Conservation (phyloP, 2,888 invertebrate genomes). For the Hirtodrosophila alboralis region DNA sequence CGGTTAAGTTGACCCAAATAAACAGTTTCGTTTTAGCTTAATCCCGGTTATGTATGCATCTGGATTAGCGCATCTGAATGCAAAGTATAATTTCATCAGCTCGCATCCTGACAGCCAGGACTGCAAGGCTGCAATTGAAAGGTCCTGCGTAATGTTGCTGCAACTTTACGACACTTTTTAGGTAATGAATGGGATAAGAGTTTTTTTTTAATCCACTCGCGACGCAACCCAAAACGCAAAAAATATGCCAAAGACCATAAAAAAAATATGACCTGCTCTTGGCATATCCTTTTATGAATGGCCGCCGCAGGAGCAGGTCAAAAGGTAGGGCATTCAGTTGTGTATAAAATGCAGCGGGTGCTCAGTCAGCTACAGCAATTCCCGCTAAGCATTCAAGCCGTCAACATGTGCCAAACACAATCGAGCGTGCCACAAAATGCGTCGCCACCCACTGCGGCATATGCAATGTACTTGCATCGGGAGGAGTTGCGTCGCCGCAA, state of each 20-base stretch:
- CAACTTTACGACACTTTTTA: slow-evolving; percentile 68
- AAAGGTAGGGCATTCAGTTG: slow-evolving; percentile 1
- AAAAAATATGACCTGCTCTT: slow-evolving; percentile 50
- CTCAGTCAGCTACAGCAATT: slow-evolving; percentile 41
- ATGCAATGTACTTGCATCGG: slow-evolving; percentile 60
- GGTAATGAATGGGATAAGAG: slow-evolving; percentile 76
- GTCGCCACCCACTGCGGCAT: slow-evolving; percentile 60
- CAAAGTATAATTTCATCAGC: slow-evolving; percentile 3
- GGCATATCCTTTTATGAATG: slow-evolving; percentile 58
- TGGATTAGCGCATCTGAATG: slow-evolving; percentile 61
- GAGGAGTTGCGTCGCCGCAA: slow-evolving; percentile 59
- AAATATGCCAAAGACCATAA: slow-evolving; percentile 43
- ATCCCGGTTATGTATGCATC: slow-evolving; percentile 67
- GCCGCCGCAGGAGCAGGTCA: slow-evolving; percentile 57
- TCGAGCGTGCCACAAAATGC: slow-evolving; percentile 5
- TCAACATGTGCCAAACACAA: slow-evolving; percentile 55
- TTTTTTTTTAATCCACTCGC: slow-evolving; percentile 68
- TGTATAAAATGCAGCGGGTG: slow-evolving; percentile 45
- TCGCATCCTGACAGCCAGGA: slow-evolving; percentile 7
- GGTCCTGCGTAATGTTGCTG: slow-evolving; percentile 8
- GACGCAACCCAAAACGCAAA: slow-evolving; percentile 48
- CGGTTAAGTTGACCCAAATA: slow-evolving; percentile 55
- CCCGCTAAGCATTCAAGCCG: slow-evolving; percentile 26
- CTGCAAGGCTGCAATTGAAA: slow-evolving; percentile 2
- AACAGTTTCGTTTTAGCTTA: slow-evolving; percentile 58